phyloP scores from a whole-genome alignment of 2,113 vertebrate genomes.

The Poecile atricapillus region DNA sequence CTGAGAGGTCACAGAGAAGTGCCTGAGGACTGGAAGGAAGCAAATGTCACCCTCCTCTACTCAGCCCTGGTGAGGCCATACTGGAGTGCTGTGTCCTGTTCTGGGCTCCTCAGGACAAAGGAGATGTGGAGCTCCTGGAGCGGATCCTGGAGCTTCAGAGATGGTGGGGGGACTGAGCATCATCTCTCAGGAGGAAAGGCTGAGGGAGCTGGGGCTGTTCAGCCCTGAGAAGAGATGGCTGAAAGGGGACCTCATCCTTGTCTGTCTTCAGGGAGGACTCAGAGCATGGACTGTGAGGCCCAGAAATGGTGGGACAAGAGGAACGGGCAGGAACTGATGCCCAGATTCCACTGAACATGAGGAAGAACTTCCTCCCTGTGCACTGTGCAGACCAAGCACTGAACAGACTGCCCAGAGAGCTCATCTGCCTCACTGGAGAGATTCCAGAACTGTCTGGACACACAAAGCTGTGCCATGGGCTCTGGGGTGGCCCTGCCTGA shows the following conservation, averaged over 20 bases:
- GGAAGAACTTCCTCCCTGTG: neutral
- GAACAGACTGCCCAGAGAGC: neutral
- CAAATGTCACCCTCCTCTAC: neutral
- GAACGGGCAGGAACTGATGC: neutral
- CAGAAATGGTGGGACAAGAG: neutral
- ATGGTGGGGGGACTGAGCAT: neutral
- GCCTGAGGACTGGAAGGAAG: neutral
- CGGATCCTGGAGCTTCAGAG: rapidly evolving
- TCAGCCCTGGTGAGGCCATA: neutral
- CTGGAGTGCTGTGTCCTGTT: neutral
- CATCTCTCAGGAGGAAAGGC: neutral
- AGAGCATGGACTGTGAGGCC: neutral
- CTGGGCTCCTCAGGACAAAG: neutral
- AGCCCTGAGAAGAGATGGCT: neutral
- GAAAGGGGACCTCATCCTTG: neutral
- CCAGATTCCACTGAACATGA: neutral
- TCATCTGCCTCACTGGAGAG: neutral
- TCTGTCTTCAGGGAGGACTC: neutral
- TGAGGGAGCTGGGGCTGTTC: neutral
- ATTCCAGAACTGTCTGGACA: neutral
- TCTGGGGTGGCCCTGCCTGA: neutral
- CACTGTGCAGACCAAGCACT: too few relatives aligned
- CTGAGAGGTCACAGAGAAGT: too few relatives aligned
- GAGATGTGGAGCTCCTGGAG: neutral
- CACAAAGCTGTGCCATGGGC: neutral